Evolutionary conservation across 1,140 invertebrate species (phyloP), one percentile per base, ranked within the genome.

Genomic region (Dendroctonus valens): DNA sequence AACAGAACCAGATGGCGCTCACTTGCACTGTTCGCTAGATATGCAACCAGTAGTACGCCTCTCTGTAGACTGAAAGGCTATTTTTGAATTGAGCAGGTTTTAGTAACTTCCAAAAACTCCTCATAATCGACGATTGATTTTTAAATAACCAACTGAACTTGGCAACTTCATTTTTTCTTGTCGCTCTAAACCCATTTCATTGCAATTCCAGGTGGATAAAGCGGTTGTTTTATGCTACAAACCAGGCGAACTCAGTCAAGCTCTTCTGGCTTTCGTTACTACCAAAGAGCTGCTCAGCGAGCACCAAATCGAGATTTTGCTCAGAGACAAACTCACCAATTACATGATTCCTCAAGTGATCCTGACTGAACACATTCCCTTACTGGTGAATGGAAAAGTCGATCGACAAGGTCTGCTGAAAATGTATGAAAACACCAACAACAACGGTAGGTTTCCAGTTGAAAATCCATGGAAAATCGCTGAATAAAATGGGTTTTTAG

Each of bases 361-460:
- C 6, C 76, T 90, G 0, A 76, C 93, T 5, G 86, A 91, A 7
- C 83, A 77, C 6, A 85, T 94, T 63, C 92, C 92, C 0, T 78
- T 92, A 5, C 77, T 94, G 7, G 88, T 90, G 0, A 95, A 94
- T 77, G 92, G 92, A 6, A 95, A 94, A 82, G 87, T 89, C 7
- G 92, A 95, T 77, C 82, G 92, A 61, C 91, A 93, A 74, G 77
- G 82, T 0, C 76, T 94, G 37, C 76, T 93, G 44, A 87, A 87
- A 71, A 82, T 82, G 68, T 93, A 91, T 65, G 89, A 88, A 77
- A 83, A 83, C 44, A 85, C 83, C 0, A 87, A 84, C 69, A 86
- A 86, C 73, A 84, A 86, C 71, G 83, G 84, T 85, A 78, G 79
- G 57, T 69, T 26, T 26, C 26, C 26, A 26, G 1, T 26, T 46